These are phyloP conservation scores for Myxocyprinus asiaticus DNA, from an alignment of 2,113 vertebrate genomes.

Conservation along the genomic window DNA sequence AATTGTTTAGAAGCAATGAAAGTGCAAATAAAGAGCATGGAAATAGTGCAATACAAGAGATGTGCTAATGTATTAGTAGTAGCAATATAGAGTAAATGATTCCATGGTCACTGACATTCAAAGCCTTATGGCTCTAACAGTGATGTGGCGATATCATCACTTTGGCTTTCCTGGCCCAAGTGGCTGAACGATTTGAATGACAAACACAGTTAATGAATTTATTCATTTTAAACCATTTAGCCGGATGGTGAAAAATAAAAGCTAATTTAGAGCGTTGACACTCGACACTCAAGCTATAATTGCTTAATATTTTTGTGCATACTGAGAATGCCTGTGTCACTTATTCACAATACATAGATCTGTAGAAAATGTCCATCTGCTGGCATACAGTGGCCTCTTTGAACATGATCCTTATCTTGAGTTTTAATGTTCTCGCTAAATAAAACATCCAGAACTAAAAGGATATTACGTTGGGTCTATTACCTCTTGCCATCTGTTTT, in stretches of 20 bases:
- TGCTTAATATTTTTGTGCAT: conserved; percentile 11
- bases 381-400: conserved; percentile 1
- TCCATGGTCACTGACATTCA: conserved; percentile 43
- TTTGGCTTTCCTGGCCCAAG: neutral
- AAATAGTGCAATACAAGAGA: neutral
- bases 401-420: conserved; percentile 38
- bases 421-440: conserved; percentile 42
- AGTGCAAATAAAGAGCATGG: neutral
- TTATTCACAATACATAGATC: conserved; percentile 6
- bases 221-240: conserved; percentile 47
- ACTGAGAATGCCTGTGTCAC: conserved; percentile 25
- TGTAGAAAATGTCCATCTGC: conserved; percentile 35
- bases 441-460: conserved; percentile 31
- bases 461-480: conserved; percentile 36
- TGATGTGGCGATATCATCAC: neutral
- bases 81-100: conserved; percentile 29
- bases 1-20: conserved; percentile 32
- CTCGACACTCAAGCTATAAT: conserved; percentile 25
- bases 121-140: conserved; percentile 25
- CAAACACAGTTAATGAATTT: conserved; percentile 40
- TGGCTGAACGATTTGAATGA: conserved; percentile 35
- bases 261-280: conserved; percentile 25
- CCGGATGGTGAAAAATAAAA: conserved; percentile 27
- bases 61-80: conserved; percentile 16
- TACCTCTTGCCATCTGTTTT: conserved; percentile 12